phyloP scores from a whole-genome alignment of 2,113 vertebrate species.

The Smithornis capensis region DNA sequence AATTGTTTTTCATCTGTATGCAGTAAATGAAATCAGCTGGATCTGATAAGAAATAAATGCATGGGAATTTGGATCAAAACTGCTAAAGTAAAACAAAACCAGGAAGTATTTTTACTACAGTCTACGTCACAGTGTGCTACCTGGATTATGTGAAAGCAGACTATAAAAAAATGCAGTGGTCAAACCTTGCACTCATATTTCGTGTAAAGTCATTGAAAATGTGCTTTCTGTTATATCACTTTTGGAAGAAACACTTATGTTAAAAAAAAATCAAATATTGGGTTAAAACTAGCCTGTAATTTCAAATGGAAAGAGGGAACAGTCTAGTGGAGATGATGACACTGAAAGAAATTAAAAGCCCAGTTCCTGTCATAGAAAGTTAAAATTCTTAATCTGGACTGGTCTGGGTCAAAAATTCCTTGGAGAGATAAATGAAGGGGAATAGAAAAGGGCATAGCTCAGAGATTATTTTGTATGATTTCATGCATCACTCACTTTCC shows the following conservation, averaged over 20 bases:
- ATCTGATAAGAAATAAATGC: constrained; percentile 26
- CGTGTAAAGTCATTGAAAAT: neutral
- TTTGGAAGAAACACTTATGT: neutral
- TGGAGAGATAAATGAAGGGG: neutral
- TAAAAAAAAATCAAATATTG: neutral
- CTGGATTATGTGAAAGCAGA: neutral
- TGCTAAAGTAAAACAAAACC: neutral
- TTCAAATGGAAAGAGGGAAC: neutral
- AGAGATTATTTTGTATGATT: neutral
- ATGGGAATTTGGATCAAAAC: constrained; percentile 5
- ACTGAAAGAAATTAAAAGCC: neutral
- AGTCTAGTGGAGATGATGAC: neutral
- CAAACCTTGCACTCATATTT: neutral
- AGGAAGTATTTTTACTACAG: neutral
- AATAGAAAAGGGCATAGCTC: neutral
- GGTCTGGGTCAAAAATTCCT: neutral
- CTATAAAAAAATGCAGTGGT: neutral
- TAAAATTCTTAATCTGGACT: neutral
- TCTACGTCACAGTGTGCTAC: neutral
- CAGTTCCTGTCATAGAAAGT: neutral
- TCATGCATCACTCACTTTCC: constrained; percentile 26
- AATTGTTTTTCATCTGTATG: constrained; percentile 29
- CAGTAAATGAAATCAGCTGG: neutral
- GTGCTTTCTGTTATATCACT: neutral
- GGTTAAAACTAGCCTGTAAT: neutral